Conservation (phyloP, 2,113 vertebrate genomes). For the Eclectus roratus region DNA sequence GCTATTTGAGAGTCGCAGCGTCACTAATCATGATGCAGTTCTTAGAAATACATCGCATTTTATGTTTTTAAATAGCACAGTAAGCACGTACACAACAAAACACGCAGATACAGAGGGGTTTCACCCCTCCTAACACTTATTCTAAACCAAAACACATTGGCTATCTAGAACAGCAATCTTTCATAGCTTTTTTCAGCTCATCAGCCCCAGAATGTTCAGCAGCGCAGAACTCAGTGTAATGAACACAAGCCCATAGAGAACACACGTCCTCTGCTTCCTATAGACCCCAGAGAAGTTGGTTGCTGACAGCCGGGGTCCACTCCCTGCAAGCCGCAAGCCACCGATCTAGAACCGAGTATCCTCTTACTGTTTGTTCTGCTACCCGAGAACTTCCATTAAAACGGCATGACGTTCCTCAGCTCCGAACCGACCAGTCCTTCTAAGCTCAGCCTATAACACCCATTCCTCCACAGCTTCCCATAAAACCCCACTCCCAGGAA, state of each 20-base stretch:
- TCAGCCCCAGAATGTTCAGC: not conserved
- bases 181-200: not conserved
- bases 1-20: not conserved
- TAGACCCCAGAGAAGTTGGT: not conserved
- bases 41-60: not conserved
- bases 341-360: slow-evolving; percentile 38
- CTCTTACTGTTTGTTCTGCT: slow-evolving; percentile 44
- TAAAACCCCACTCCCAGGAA: not conserved
- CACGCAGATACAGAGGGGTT: fast-evolving
- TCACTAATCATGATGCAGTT: not conserved
- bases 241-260: not conserved
- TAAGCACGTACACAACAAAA: not conserved
- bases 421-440: not conserved
- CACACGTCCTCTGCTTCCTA: not conserved
- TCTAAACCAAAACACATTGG: not conserved
- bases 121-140: not conserved
- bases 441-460: not conserved
- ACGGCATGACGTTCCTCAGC: not conserved
- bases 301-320: not conserved
- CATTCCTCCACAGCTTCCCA: not conserved
- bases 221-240: not conserved
- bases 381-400: slow-evolving; percentile 27
- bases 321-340: not conserved
- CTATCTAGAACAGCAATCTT: not conserved
- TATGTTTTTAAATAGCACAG: not conserved